phyloP scores from a whole-genome alignment of 2,888 invertebrate genomes.

The Cephus spinipes region DNA sequence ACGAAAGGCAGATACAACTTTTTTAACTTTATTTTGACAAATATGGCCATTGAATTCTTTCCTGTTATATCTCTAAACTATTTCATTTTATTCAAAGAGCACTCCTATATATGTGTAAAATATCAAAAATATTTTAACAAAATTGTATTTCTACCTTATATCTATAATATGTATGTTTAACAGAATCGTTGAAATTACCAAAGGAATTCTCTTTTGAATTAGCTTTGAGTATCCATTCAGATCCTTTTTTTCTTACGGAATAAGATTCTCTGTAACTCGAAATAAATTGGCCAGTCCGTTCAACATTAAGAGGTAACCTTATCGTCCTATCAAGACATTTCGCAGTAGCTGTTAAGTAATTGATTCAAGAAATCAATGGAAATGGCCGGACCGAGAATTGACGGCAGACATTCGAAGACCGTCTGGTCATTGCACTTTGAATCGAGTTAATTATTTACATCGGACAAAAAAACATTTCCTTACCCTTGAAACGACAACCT shows the following conservation, averaged over 20 bases:
- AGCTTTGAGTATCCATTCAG: neutral
- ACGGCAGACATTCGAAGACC: neutral
- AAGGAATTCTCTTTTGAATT: neutral
- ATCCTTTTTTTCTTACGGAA: neutral
- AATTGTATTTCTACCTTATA: neutral
- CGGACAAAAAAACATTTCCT: neutral
- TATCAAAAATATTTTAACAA: neutral
- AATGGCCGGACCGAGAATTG: neutral
- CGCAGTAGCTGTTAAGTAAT: conserved; percentile 20
- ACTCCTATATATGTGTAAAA: neutral
- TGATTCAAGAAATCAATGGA: conserved; percentile 21
- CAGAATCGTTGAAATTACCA: too few relatives aligned
- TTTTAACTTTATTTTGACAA: neutral
- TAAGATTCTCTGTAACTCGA: neutral
- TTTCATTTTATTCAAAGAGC: neutral
- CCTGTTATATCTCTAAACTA: neutral
- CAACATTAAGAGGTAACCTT: conserved; percentile 1
- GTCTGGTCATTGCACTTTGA: conserved; percentile 13
- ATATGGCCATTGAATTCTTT: neutral
- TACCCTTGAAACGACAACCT: neutral
- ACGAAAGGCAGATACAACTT: neutral
- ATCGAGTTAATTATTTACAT: neutral
- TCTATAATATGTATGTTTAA: neutral
- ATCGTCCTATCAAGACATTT: conserved; percentile 13
- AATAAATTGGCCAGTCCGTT: neutral